Evolutionary conservation across 2,113 vertebrate species (phyloP), one percentile per base, ranked within the genome.

Genomic region (Triplophysa dalaica): DNA sequence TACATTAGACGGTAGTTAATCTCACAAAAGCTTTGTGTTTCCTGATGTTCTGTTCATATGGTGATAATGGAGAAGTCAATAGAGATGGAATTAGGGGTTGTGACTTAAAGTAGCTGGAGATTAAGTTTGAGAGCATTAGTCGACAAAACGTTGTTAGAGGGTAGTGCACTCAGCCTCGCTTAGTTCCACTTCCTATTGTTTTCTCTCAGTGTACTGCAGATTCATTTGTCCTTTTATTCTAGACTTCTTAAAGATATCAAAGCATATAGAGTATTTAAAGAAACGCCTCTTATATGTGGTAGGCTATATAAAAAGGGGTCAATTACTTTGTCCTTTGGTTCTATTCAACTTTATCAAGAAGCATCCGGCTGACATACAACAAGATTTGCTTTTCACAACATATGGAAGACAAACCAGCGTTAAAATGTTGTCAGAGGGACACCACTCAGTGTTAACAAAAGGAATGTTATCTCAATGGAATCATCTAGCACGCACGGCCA

Each of bases 41-140:
- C 17, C 64, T n/a, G 33, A 56, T 3, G 8, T 43, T 61, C 19
- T 22, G 8, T 24, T 43, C 26, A 38, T 66, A 16, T 2, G 45
- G 29, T 50, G 61, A 76, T 76, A 50, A 64, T 62, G 24, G 41
- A 48, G 74, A 52, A 11, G 24, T 33, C n/a, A 11, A 74, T 74
- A 29, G 48, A 60, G 52, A 60, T 43, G 54, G 21, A 22, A 22
- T 21, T 60, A 38, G 52, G 4, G 26, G 26, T 41, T 74, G 43
- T 21, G 52, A 58, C 24, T 52, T n/a, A 21, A 21, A 58, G 54
- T 58, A 58, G 54, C 54, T 2, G 19, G 54, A 58, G 54, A 58
- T 58, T 58, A 58, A 58, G n/a, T 58, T 21, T 58, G 54, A 58
- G 19, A n/a, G 54, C 19, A 58, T 58, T 58, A 58, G n/a, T n/a